phyloP scores from a whole-genome alignment of 2,888 invertebrate species.

The Cephus pulcher region DNA sequence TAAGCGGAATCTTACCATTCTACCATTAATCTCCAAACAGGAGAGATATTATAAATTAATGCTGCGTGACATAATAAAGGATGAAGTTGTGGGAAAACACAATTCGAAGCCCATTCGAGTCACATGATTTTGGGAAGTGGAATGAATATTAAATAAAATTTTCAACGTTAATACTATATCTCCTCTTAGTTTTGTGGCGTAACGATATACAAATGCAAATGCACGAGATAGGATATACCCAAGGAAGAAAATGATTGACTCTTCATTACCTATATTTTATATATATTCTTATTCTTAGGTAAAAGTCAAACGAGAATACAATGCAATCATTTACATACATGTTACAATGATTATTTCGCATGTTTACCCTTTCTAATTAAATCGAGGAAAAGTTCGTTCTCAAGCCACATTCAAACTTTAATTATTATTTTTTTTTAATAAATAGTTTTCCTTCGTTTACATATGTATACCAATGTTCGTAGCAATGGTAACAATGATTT shows the following conservation, averaged over 20 bases:
- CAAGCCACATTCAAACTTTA: constrained; percentile 24
- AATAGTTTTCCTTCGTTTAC: constrained; percentile 12
- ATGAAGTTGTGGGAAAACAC: background rate
- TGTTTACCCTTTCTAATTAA: constrained; percentile 16
- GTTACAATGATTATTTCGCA: constrained; percentile 47
- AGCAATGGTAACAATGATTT: background rate
- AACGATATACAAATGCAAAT: no score
- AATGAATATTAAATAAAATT: background rate
- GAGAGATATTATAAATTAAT: background rate
- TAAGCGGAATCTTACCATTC: background rate
- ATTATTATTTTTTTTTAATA: constrained; percentile 23
- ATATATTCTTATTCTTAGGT: constrained; percentile 42
- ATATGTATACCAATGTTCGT: background rate
- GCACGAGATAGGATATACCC: background rate
- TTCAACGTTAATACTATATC: background rate
- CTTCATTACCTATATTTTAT: constrained; percentile 32
- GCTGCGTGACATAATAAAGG: background rate
- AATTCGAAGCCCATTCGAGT: background rate
- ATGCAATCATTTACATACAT: constrained; percentile 48
- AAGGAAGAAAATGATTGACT: background rate
- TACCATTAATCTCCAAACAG: background rate
- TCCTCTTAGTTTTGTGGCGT: background rate
- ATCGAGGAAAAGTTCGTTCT: constrained; percentile 14
- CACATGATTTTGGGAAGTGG: background rate
- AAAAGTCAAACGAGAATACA: constrained; percentile 53